Conservation (phyloP, 1,140 invertebrate genomes). For the Drosophila pectinifera region DNA sequence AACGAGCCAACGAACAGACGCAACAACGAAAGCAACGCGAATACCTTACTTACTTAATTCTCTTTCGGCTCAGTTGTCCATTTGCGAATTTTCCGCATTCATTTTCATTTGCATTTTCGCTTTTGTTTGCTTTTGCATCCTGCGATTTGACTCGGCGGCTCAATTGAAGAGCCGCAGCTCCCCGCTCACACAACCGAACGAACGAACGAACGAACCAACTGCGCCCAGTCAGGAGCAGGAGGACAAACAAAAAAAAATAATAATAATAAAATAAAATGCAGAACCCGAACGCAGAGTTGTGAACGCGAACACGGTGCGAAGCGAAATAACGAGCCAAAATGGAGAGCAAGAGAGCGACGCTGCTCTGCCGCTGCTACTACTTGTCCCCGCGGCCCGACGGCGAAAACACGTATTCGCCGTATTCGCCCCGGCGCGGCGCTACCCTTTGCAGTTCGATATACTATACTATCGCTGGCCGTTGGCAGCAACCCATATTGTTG, state of each 20-base stretch:
- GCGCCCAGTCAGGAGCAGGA: constrained; percentile 51
- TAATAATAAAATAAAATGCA: constrained; percentile 83
- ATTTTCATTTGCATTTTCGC: constrained; percentile 52
- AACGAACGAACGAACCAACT: constrained; percentile 18
- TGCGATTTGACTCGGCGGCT: constrained; percentile 4
- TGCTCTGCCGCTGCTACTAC: constrained; percentile 15
- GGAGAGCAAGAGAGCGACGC: constrained; percentile 65
- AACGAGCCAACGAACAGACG: constrained; percentile 35
- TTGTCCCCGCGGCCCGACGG: constrained; percentile 15
- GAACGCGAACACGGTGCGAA: constrained; percentile 81
- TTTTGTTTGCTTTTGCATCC: constrained; percentile 26
- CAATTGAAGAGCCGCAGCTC: constrained; percentile 5
- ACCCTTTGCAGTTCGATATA: constrained; percentile 17
- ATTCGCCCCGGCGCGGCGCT: constrained; percentile 46
- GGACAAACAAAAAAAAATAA: constrained; percentile 80
- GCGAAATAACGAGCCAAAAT: constrained; percentile 80
- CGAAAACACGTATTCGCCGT: constrained; percentile 33
- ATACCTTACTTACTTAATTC: constrained; percentile 73
- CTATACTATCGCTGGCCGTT: constrained; percentile 30
- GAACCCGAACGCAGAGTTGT: constrained; percentile 80
- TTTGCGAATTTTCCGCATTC: constrained; percentile 78
- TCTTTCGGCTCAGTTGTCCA: constrained; percentile 69
- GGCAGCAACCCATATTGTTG: not conserved
- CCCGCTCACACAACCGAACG: constrained; percentile 16
- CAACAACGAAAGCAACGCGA: constrained; percentile 59